Base-by-base conservation (phyloP, 2,888 invertebrate genomes). In the Myopa tessellatipennis region DNA sequence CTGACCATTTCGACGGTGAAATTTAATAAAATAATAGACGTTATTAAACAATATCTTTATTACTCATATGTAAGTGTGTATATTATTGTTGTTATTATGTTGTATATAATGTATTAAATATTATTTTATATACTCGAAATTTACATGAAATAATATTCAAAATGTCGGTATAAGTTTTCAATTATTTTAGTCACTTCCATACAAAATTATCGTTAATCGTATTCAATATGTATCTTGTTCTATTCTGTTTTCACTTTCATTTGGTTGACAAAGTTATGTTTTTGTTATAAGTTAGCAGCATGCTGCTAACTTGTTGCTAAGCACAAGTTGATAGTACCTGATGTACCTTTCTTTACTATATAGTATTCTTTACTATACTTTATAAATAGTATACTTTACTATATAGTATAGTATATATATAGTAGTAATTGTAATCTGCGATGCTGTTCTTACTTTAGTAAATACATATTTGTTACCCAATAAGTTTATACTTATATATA, bases 21-120 rank as follows among this genome's bases (percentile, higher is more conserved):
- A 16, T 60, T 61, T 5, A 50, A 16, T 70, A 58, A 26, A 70
- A 70, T 55, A 50, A 50, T 14, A 16, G 5, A 58, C 40, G 8
- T 69, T 69, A 52, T 76, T 69, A 58, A 61, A 76, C 75, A 74
- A 78, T 79, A 79, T 76, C 76, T 71, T 60, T 77, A 70, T 60
- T n/a, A 70, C 77, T 75, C 72, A 80, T 81, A 80, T 79, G 80
- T 80, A 80, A 78, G 81, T 76, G 74, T 79, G 72, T 78, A 78
- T 76, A 74, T 79, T 79, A 79, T 79, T 79, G 79, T 73, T 63
- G 61, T 63, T 73, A 26, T 26, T 26, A 26, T 26, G 40, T 77
- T 80, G 79, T 80, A 79, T 80, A 80, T 80, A 82, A 81, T 83
- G 81, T 81, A 80, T 82, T 81, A 80, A 79, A 80, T 79, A 76